These are phyloP conservation scores for Phacellophora camtschatica DNA, from an alignment of 30 jellyfish, hydroid and myxozoan genomes.

Conservation along the genomic window DNA sequence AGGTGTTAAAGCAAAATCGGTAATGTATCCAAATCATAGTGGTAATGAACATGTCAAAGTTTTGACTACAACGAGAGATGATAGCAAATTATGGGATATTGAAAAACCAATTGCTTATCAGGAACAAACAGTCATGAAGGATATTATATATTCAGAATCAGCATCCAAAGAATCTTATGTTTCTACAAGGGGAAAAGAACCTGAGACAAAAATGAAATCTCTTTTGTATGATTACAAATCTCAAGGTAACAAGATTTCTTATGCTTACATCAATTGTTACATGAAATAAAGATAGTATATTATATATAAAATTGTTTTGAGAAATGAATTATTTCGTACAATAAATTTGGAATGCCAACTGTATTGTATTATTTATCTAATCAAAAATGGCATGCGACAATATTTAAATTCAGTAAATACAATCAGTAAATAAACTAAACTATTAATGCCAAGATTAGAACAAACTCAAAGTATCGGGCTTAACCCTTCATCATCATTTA, in stretches of 20 bases:
- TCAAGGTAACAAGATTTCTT: neutral
- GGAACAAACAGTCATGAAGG: constrained; percentile 62
- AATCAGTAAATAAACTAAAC: no score
- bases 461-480: no score
- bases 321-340: no score
- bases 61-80: neutral
- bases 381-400: no score
- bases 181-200: constrained; percentile 58
- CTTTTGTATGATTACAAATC: constrained; percentile 25
- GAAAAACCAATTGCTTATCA: neutral
- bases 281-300: no score
- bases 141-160: constrained; percentile 41
- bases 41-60: neutral
- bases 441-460: no score
- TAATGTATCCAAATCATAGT: neutral
- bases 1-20: neutral
- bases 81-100: neutral
- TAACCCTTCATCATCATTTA: no score
- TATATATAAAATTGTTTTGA: no score
- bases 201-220: constrained; percentile 26
- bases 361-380: no score
- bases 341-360: no score
- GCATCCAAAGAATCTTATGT: neutral
- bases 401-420: no score
- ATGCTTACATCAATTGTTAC: no score